Conservation (phyloP, 2,113 vertebrate genomes). For the Irena cyanogastra region DNA sequence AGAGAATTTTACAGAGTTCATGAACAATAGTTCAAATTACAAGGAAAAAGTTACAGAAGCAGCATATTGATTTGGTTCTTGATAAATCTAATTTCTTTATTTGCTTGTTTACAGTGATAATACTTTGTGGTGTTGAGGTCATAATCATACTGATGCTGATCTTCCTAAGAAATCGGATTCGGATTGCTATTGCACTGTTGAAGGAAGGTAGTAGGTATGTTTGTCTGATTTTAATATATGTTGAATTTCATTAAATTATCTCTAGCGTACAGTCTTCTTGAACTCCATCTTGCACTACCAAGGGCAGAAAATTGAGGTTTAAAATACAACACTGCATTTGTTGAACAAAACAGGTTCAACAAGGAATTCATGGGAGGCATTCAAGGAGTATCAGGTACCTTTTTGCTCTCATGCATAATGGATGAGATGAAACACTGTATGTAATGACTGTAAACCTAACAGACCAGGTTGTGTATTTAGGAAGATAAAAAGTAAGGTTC, state of each 20-base stretch:
- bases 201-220: conserved; percentile 94
- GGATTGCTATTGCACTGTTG: conserved; percentile 85
- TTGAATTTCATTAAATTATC: not conserved
- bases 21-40: not conserved
- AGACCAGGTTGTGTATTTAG: not conserved
- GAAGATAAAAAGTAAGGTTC: conserved; percentile 3
- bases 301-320: not conserved
- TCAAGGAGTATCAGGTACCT: not conserved
- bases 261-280: not conserved
- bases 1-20: not conserved
- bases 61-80: not conserved
- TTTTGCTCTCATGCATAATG: not conserved
- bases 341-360: not conserved
- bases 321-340: not conserved
- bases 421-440: not conserved
- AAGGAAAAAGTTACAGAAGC: not conserved
- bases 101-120: conserved; percentile 80
- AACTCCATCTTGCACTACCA: not conserved
- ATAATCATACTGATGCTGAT: conserved; percentile 84
- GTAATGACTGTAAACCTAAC: not conserved
- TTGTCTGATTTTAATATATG: not conserved
- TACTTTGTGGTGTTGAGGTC: conserved; percentile 80
- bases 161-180: conserved; percentile 85
- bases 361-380: not conserved
- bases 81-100: not conserved